Evolutionary conservation across 2,888 invertebrate species (phyloP).

Genomic region (Drosophila bunnanda): DNA sequence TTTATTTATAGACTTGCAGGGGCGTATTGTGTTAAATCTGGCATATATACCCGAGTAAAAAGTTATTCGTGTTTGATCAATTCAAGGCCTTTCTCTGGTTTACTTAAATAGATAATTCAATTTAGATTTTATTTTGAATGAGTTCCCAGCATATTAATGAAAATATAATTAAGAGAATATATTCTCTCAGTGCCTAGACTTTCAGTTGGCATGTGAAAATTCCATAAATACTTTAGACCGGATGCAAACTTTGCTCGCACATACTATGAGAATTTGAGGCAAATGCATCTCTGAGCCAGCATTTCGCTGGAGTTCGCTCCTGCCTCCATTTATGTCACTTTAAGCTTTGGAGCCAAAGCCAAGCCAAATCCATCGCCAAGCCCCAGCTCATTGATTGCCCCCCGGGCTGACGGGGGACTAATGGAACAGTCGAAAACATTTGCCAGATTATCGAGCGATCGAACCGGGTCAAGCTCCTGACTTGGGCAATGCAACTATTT

Average conservation of each 20-base stretch:
- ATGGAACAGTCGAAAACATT: conserved; percentile 49
- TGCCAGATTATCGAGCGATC: conserved; percentile 36
- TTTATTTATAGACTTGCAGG: background rate
- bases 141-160: background rate
- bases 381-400: conserved; percentile 30
- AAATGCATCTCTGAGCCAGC: background rate
- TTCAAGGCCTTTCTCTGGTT: too few species aligned
- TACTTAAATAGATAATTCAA: too few species aligned
- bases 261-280: background rate
- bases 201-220: conserved; percentile 15
- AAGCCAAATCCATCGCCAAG: conserved; percentile 21
- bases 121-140: too few species aligned
- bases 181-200: conserved; percentile 17
- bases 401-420: conserved; percentile 39
- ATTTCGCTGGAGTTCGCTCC: conserved; percentile 11
- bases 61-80: background rate
- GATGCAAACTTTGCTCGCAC: conserved; percentile 16
- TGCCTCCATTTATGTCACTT: conserved; percentile 3
- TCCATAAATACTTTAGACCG: conserved; percentile 12
- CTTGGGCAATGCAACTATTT: conserved; percentile 43
- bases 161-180: background rate
- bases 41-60: too few species aligned
- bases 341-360: conserved; percentile 24
- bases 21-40: background rate
- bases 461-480: conserved; percentile 33